These are phyloP conservation scores for Scopus umbretta DNA, from an alignment of 2,113 vertebrate species.

Conservation along the genomic window DNA sequence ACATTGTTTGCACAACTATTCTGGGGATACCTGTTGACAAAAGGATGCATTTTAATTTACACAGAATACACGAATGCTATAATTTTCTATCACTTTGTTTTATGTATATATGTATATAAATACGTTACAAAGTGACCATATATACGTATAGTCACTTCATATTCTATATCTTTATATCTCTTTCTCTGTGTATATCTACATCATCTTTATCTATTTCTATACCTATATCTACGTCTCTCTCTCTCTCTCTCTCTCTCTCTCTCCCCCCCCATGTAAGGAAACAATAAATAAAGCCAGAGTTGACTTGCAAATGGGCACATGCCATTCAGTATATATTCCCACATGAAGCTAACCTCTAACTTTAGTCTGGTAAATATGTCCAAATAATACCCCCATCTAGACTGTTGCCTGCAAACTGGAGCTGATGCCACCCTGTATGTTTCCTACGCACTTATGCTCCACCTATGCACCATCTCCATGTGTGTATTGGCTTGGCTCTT, in stretches of 20 bases:
- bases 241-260: too few species aligned
- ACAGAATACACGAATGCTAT: not conserved
- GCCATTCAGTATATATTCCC: not conserved
- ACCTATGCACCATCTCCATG: not conserved
- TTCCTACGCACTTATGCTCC: not conserved
- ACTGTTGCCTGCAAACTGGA: not conserved
- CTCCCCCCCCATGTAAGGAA: not conserved
- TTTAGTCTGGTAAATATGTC: not conserved
- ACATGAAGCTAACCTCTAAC: not conserved
- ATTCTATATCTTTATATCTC: not conserved
- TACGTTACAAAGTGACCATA: not conserved
- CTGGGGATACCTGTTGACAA: conserved; percentile 68
- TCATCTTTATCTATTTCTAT: too few species aligned
- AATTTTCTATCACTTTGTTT: conserved; percentile 36
- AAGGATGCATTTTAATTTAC: conserved; percentile 63
- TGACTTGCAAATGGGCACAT: not conserved
- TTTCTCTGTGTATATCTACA: not conserved
- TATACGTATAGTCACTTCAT: not conserved
- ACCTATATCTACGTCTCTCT: not conserved
- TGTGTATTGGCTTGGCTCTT: fast-evolving
- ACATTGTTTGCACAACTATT: conserved; percentile 61
- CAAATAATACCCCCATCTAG: not conserved
- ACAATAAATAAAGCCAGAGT: not conserved
- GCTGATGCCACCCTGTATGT: not conserved
- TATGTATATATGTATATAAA: not conserved